Percentiles rank a stretch among this genome's conserved stretches.
Evolutionary conservation across 2,888 invertebrate species (phyloP).

Genomic region (Epistrophe eligans): DNA sequence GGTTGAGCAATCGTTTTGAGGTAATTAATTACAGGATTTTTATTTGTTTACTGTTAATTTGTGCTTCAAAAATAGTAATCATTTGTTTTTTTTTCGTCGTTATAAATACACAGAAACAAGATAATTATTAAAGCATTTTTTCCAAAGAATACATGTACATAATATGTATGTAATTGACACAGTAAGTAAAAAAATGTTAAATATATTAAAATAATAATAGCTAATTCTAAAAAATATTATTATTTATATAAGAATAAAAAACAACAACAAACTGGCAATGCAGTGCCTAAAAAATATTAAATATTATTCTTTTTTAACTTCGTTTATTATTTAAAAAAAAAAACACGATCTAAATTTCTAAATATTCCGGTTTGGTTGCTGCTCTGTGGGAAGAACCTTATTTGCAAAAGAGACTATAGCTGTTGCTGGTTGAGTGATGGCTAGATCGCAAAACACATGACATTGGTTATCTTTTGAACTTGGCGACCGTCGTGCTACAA

Average conservation of each 20-base stretch:
- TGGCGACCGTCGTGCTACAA: slow-evolving; percentile 95
- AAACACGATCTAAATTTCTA: slow-evolving; percentile 43
- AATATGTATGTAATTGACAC: slow-evolving; percentile 3
- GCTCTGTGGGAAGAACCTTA: slow-evolving; percentile 83
- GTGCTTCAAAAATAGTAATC: slow-evolving; percentile 49
- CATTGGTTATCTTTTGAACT: slow-evolving; percentile 96
- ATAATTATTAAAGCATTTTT: slow-evolving; percentile 62
- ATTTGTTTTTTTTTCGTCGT: slow-evolving; percentile 30
- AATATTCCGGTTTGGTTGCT: slow-evolving; percentile 79
- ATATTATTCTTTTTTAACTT: slow-evolving; percentile 23
- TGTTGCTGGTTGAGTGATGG: slow-evolving; percentile 96
- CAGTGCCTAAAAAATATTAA: slow-evolving; percentile 51
- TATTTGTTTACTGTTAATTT: slow-evolving; percentile 69
- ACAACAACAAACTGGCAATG: slow-evolving; percentile 69
- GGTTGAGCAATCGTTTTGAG: slow-evolving; percentile 74
- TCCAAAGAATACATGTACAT: slow-evolving; percentile 37
- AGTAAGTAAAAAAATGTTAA: slow-evolving; percentile 50
- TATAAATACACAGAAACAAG: slow-evolving; percentile 71
- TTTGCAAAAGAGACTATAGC: slow-evolving; percentile 90
- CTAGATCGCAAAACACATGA: slow-evolving; percentile 98
- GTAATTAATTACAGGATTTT: slow-evolving; percentile 66
- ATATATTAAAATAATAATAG: slow-evolving; percentile 58
- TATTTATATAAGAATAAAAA: slow-evolving; percentile 44
- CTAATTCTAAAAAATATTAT: slow-evolving; percentile 18
- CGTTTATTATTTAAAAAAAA: neutral